Evolutionary conservation across 2,113 vertebrate species (phyloP).

Genomic region (rat (Rattus norvegicus)): DNA sequence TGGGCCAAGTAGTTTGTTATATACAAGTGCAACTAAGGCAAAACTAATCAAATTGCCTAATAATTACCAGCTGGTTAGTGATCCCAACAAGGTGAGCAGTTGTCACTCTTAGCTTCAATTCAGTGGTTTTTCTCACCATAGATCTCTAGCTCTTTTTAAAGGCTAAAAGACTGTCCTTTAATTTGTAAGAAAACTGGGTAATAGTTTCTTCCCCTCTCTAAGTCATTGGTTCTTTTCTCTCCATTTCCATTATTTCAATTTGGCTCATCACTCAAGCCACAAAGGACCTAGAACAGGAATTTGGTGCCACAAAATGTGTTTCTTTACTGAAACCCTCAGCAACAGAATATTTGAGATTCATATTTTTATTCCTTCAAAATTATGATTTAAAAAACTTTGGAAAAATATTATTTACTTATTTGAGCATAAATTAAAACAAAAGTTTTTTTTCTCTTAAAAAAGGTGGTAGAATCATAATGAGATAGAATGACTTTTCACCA

Average conservation of each 20-base stretch:
- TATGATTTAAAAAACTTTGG: conserved; percentile 7
- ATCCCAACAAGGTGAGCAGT: background rate
- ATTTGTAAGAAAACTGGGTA: conserved; percentile 19
- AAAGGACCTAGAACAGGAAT: background rate
- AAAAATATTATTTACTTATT: conserved; percentile 42
- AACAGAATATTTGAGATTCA: background rate
- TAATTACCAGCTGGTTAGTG: background rate
- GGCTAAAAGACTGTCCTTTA: background rate
- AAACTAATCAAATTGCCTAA: background rate
- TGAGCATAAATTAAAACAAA: background rate
- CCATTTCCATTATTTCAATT: background rate
- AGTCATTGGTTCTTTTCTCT: background rate
- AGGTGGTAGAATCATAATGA: background rate
- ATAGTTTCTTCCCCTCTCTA: background rate
- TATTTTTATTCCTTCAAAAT: background rate
- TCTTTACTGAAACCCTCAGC: background rate
- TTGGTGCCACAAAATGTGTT: background rate
- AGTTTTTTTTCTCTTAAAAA: background rate
- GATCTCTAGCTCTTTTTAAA: background rate
- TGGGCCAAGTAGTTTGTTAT: background rate
- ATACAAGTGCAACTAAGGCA: background rate
- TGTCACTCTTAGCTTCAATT: conserved; percentile 27
- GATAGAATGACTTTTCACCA: background rate
- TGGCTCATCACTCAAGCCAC: background rate
- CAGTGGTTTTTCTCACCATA: background rate